These are phyloP conservation scores for Nycticebus coucang DNA, from an alignment of 2,113 vertebrate genomes.

Conservation along the genomic window DNA sequence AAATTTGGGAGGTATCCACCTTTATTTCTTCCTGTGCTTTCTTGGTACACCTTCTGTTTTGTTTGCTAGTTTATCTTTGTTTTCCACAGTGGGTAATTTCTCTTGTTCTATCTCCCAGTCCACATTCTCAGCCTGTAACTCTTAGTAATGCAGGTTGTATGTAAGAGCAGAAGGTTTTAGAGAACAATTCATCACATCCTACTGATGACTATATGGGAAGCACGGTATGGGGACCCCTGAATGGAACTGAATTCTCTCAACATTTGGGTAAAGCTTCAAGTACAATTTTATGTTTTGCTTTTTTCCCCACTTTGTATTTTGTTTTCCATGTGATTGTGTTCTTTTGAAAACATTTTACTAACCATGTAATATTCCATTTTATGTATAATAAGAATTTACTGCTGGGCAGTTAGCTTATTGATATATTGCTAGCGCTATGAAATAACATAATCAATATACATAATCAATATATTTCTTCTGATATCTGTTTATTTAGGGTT, in stretches of 20 bases:
- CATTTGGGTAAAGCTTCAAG: too few relatives aligned
- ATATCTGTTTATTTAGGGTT: neutral
- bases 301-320: neutral
- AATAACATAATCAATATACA: neutral
- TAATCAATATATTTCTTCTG: neutral
- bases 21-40: neutral
- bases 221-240: neutral
- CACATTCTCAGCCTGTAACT: neutral
- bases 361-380: neutral
- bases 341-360: neutral
- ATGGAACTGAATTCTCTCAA: neutral
- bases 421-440: neutral
- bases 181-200: neutral
- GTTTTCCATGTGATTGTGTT: neutral
- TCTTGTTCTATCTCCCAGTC: neutral
- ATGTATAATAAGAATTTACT: neutral
- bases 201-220: neutral
- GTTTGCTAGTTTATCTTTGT: neutral
- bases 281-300: neutral
- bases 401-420: neutral
- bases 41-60: neutral
- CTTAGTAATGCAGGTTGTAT: neutral
- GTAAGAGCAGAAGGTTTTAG: neutral
- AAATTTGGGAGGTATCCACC: neutral
- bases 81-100: neutral